Evolutionary conservation across 2,888 invertebrate species (phyloP), one percentile per base, ranked within the genome.

Genomic region (Cantharis flavilabris): DNA sequence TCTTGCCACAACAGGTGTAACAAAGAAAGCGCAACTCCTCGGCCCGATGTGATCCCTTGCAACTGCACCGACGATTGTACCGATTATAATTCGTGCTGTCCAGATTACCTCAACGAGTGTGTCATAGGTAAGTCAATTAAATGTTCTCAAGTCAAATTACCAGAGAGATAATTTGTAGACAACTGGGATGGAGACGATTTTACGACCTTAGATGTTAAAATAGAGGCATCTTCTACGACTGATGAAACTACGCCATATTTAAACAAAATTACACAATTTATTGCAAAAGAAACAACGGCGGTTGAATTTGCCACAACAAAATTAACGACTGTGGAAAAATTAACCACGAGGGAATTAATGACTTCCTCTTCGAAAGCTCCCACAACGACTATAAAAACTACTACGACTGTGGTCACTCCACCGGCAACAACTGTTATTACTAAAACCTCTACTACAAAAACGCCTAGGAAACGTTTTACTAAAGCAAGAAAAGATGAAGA

Each of bases 31-130:
- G 72, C 30, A 9, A 33, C 70, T 26, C 18, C 75, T 9, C 10
- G 16, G 3, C 65, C 80, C 11, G 65, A 70, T 72, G 64, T 76
- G 73, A 84, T 84, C 1, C 84, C 86, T 0, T 95, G 95, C 82
- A 90, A 91, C 65, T 95, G 95, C 81, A 88, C 89, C 71, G 81
- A 88, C 0, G 84, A 87, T 0, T 95, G 95, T 81, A 84, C 90
- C 1, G 83, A 88, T 1, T 84, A 86, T 0, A 88, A 88, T 0
- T 89, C 89, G 20, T 96, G 95, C 84, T 96, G 95, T 82, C 89
- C 90, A 0, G 95, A 95, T 86, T 95, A 90, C 85, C 85, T 90
- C 2, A 91, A 91, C 5, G 82, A 90, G 2, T 94, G 94, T 83
- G 82, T 91, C 10, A 88, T 89, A 69, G 88, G 89, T 89, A 84